These are phyloP conservation scores for Troides oblongomaculatus DNA, from an alignment of 2,888 invertebrate species.

Conservation along the genomic window DNA sequence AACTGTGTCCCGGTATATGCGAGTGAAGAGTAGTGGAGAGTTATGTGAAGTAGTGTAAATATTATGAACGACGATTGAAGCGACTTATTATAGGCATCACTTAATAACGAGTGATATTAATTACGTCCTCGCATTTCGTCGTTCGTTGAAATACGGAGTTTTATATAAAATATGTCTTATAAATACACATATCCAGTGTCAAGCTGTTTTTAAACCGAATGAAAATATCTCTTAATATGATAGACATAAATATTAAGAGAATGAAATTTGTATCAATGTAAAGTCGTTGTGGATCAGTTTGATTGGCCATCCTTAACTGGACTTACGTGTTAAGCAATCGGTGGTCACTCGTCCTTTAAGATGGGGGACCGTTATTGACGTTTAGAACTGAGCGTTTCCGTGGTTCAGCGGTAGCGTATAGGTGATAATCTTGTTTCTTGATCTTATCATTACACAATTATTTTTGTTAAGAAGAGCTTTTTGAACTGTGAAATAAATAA, in stretches of 20 bases:
- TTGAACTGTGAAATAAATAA: background rate
- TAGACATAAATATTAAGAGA: background rate
- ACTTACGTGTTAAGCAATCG: conserved; percentile 4
- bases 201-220: background rate
- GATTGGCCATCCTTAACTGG: background rate
- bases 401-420: background rate
- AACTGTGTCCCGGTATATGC: too few relatives aligned
- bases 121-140: background rate
- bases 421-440: background rate
- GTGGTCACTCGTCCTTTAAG: background rate
- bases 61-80: too few relatives aligned
- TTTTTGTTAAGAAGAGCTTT: background rate
- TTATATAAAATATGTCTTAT: too few relatives aligned
- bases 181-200: background rate
- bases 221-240: background rate
- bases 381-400: background rate
- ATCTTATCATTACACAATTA: background rate
- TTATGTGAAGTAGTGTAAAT: too few relatives aligned
- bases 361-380: conserved; percentile 3
- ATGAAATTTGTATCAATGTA: background rate
- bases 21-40: too few relatives aligned
- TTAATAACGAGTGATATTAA: too few relatives aligned
- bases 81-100: too few relatives aligned
- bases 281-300: background rate
- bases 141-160: background rate